Evolutionary conservation across 2,888 invertebrate genomes (phyloP).

Genomic region (Ennomos quercinarius): DNA sequence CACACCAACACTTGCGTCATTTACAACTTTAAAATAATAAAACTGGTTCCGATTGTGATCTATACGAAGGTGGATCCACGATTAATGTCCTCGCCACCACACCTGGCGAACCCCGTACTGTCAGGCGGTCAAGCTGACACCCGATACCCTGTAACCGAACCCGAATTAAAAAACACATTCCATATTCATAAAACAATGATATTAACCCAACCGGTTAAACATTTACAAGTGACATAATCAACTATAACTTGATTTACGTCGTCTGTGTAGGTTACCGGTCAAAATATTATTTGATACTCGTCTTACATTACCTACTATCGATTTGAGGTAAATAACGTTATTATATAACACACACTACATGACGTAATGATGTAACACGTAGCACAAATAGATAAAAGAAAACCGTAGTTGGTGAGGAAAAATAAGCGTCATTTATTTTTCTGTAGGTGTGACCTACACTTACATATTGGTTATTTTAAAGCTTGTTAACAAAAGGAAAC

Average conservation of each 20-base stretch:
- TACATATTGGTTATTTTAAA: constrained; percentile 12
- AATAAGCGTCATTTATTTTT: no score
- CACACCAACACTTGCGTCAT: constrained; percentile 81
- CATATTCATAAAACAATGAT: constrained; percentile 62
- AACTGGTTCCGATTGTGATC: constrained; percentile 84
- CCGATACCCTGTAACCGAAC: constrained; percentile 58
- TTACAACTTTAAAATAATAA: constrained; percentile 84
- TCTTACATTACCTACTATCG: constrained; percentile 38
- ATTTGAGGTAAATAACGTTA: constrained; percentile 31
- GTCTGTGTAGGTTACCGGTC: constrained; percentile 34
- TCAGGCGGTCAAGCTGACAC: constrained; percentile 45
- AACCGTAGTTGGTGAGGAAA: no score
- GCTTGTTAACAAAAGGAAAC: constrained; percentile 41
- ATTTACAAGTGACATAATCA: constrained; percentile 52
- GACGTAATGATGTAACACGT: constrained; percentile 26
- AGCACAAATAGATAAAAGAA: no score
- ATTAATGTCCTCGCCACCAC: constrained; percentile 72
- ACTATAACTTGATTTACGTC: constrained; percentile 35
- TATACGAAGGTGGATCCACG: constrained; percentile 77
- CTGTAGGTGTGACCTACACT: no score
- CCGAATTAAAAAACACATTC: constrained; percentile 55
- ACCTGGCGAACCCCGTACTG: constrained; percentile 62
- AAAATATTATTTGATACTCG: constrained; percentile 33
- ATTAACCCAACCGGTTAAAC: constrained; percentile 53
- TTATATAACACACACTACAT: constrained; percentile 7